Base-by-base conservation (phyloP, 2,888 invertebrate genomes). In the Chrysolina oricalcia region DNA sequence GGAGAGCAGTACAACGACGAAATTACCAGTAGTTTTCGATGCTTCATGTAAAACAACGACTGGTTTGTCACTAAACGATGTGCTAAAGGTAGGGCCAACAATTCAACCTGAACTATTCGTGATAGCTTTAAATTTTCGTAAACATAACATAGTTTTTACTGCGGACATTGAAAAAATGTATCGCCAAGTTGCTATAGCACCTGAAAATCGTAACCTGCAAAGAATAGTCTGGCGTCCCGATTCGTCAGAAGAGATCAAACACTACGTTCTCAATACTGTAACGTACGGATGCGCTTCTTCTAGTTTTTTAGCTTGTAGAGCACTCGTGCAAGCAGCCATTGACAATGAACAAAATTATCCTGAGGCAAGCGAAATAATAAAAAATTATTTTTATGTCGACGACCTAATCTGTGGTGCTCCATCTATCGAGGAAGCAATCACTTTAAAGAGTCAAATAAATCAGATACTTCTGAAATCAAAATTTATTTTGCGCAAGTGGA, bases 271-370 rank as follows among this genome's bases (percentile, higher is more conserved):
- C 59, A 75, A 72, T 43, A 78, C 73, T n/a, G 73, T 79, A 27
- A 76, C 73, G 5, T 75, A 73, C 62, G 76, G 73, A 5, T 66
- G 53, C 10, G 78, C 84, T 11, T 73, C 82, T 9, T 83, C 84
- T 6, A 81, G 85, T 15, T 87, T 77, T 78, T 65, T 85, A 13
- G 83, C 85, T 1, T 81, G 78, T 0, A 35, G 84, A 59, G 79
- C 78, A 17, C 66, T 86, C 15, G 56, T 81, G 46, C 81, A 84
- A 73, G 64, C 85, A 35, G 84, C 84, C 23, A 41, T 64, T 76
- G 72, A 62, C 43, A 41, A 72, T 62, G 53, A 19, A 27, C 40
- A 35, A 6, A 17, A 64, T 19, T 72, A 65, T 69, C 78, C 79
- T 13, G 41, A 53, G 17, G 78, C 79, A 11, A 62, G 65, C 48